Evolutionary conservation across 2,113 vertebrate genomes (phyloP), one percentile per base, ranked within the genome.

Genomic region (Muscicapa adusta): DNA sequence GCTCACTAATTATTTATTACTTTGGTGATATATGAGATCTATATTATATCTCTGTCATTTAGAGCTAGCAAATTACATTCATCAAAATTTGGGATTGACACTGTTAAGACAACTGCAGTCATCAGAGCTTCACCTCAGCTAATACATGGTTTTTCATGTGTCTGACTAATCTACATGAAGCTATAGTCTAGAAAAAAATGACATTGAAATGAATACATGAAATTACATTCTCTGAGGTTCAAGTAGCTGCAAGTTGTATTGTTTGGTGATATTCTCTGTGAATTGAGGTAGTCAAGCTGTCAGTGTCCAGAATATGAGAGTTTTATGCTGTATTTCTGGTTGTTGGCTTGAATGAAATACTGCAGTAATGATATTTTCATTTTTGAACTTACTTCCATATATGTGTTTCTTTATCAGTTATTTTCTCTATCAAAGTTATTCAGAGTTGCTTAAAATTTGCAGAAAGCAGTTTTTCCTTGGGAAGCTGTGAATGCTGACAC

Each of bases 1-100:
- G 31, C 86, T 96, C 87, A 68, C 96, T 96, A 96, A 96, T 93
- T 95, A 95, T 97, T 97, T 97, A 96, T 96, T 96, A 89, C 67
- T 62, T 91, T 56, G 60, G 91, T 29, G 50, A 47, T 94, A 81
- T 84, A 79, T 0, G 18, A 94, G 77, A 50, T 92, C 82, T 90
- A 82, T 93, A 67, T 93, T 93, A 83, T 89, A 76, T 87, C 74
- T 89, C 95, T 97, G 94, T 85, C 87, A 79, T 82, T 91, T 90
- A 36, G 60, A 92, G 43, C 48, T 92, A 93, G 70, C 56, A 95
- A 89, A 92, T 97, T 96, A 87, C 73, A 95, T 84, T 94, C 10
- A 76, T 96, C 93, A 91, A 50, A 89, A 95, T 43, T 94, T 96
- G 11, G 7, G 40, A 88, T 94, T 80, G 88, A 85, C 79, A 51